These are phyloP conservation scores for Olivierus martensii DNA, from an alignment of 1,140 invertebrate species.

Conservation along the genomic window DNA sequence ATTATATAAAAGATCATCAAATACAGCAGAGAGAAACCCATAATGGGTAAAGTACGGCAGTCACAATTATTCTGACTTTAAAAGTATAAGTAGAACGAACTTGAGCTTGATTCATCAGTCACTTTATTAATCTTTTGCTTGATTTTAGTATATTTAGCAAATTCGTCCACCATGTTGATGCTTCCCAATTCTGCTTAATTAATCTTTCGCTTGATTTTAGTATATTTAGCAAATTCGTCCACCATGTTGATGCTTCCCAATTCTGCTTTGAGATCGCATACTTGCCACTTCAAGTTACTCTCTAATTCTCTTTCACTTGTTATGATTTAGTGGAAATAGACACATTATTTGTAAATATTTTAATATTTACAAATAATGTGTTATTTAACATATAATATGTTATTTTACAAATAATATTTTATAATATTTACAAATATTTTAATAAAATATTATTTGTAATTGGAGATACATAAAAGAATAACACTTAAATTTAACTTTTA, in stretches of 20 bases:
- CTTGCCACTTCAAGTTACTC: conserved; percentile 23
- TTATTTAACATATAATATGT: too few relatives aligned
- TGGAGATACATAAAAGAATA: too few relatives aligned
- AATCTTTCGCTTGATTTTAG: conserved; percentile 37
- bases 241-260: conserved; percentile 36
- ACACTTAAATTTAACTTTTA: too few relatives aligned
- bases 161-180: conserved; percentile 41
- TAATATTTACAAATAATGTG: too few relatives aligned
- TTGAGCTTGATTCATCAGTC: conserved; percentile 25
- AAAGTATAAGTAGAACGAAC: conserved; percentile 5
- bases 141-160: conserved; percentile 42
- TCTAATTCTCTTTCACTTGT: conserved; percentile 22
- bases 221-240: conserved; percentile 45
- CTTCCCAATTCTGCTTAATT: conserved; percentile 30
- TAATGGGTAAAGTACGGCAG: conserved; percentile 3
- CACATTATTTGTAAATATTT: too few relatives aligned
- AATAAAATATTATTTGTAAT: too few relatives aligned
- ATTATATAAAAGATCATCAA: conserved; percentile 12
- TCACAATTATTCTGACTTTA: conserved; percentile 3
- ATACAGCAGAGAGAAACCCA: conserved; percentile 3
- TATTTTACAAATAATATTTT: too few relatives aligned
- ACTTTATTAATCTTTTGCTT: conserved; percentile 37
- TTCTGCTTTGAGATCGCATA: conserved; percentile 32
- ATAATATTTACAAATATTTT: too few relatives aligned
- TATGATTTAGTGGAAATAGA: too few relatives aligned